Evolutionary conservation across 2,888 invertebrate genomes (phyloP).

Genomic region (Metalampra italica): DNA sequence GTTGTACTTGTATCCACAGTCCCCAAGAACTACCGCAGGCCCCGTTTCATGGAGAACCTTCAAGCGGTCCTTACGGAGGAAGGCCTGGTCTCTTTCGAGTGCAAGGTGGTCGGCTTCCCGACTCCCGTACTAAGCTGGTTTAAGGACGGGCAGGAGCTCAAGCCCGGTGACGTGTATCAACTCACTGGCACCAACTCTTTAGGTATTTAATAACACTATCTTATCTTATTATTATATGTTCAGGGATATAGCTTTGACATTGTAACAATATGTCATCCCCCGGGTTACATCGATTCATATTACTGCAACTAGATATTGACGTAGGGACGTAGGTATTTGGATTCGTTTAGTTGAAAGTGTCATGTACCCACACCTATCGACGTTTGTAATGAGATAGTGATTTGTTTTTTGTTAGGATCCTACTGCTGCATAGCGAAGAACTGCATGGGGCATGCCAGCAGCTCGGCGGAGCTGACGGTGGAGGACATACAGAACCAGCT

Average conservation of each 20-base stretch:
- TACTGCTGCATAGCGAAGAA: slow-evolving; percentile 94
- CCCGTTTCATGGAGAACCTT: slow-evolving; percentile 92
- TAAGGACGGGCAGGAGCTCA: slow-evolving; percentile 94
- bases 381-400: too few relatives aligned
- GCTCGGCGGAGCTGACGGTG: slow-evolving; percentile 91
- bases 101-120: slow-evolving; percentile 95
- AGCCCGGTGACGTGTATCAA: slow-evolving; percentile 95
- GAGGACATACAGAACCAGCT: slow-evolving; percentile 94
- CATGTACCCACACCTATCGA: too few relatives aligned
- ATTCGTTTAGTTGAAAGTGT: too few relatives aligned
- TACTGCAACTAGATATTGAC: too few relatives aligned
- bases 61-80: slow-evolving; percentile 94
- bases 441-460: slow-evolving; percentile 94
- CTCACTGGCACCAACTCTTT: slow-evolving; percentile 93
- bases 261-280: too few relatives aligned
- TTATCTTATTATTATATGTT: too few relatives aligned
- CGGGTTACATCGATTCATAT: too few relatives aligned
- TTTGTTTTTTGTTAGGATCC: slow-evolving; percentile 71
- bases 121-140: slow-evolving; percentile 93
- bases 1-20: slow-evolving; percentile 72
- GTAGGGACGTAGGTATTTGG: too few relatives aligned
- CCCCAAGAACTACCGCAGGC: slow-evolving; percentile 93
- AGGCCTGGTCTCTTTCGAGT: slow-evolving; percentile 94
- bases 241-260: too few relatives aligned
- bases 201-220: slow-evolving; percentile 13